Conservation (phyloP, 2,113 vertebrate species). For the Carassius auratus region DNA sequence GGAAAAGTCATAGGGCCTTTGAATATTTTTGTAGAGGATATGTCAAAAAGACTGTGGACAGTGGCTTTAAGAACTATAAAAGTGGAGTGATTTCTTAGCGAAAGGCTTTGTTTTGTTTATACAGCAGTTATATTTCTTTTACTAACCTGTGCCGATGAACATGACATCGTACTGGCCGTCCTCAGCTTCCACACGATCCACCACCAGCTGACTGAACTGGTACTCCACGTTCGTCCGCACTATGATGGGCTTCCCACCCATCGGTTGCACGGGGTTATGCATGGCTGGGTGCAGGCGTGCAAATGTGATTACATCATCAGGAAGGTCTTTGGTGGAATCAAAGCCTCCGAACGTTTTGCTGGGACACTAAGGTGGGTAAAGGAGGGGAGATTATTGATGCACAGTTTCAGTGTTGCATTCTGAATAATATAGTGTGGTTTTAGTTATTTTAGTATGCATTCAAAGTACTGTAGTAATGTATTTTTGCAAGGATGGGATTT, state of each 20-base stretch:
- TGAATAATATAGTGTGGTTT: not conserved
- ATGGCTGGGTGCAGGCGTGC: conserved; percentile 95
- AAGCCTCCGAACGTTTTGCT: conserved; percentile 98
- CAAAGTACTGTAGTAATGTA: not conserved
- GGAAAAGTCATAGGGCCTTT: too few species aligned
- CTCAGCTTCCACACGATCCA: conserved; percentile 95
- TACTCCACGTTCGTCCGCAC: conserved; percentile 94
- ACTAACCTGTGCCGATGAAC: conserved; percentile 96
- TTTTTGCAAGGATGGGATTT: not conserved
- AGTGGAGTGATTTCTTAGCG: not conserved
- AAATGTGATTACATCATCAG: conserved; percentile 97
- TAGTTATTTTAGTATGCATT: not conserved
- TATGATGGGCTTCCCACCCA: conserved; percentile 92
- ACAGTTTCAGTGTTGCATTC: not conserved
- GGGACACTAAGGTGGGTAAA: conserved; percentile 81
- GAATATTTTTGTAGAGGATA: not conserved
- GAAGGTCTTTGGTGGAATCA: conserved; percentile 96
- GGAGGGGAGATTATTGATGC: not conserved
- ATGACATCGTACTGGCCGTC: conserved; percentile 98
- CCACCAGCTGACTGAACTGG: conserved; percentile 97
- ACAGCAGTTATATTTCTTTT: not conserved
- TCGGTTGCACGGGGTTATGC: conserved; percentile 92
- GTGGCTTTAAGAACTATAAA: too few species aligned
- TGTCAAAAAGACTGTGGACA: too few species aligned
- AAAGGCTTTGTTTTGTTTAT: not conserved